These are phyloP conservation scores for Melanogrammus aeglefinus DNA, from an alignment of 2,797 vertebrate genomes.

Conservation along the genomic window DNA sequence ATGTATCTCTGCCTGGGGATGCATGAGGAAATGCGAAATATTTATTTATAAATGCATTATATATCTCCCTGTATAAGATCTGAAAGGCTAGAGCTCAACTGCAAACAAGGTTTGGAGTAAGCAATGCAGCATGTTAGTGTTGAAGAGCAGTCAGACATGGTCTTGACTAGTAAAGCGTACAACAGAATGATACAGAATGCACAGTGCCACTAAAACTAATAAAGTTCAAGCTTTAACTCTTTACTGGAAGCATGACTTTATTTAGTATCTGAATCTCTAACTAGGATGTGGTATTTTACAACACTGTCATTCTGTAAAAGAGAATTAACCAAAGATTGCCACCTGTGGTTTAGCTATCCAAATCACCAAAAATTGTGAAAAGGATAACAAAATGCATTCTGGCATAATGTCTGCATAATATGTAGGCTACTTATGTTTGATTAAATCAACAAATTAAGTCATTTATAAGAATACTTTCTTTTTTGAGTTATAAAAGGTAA, in stretches of 20 bases:
- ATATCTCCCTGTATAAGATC: neutral
- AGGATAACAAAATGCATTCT: neutral
- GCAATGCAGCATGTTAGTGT: conserved; percentile 62
- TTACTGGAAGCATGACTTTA: neutral
- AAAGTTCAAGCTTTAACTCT: neutral
- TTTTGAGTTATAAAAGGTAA: neutral
- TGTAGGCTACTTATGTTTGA: neutral
- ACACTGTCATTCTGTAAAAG: too few species aligned
- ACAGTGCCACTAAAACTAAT: neutral
- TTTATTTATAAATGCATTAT: neutral
- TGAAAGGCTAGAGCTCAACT: conserved; percentile 50
- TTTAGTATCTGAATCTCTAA: neutral
- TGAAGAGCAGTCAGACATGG: neutral
- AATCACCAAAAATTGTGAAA: neutral
- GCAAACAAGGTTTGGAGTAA: conserved; percentile 67
- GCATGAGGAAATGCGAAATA: neutral
- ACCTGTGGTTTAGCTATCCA: neutral
- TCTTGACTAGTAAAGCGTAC: neutral
- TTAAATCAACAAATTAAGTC: neutral
- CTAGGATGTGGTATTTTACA: neutral
- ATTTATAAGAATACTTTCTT: neutral
- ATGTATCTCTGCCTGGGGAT: neutral
- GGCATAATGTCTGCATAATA: neutral
- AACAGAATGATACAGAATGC: neutral
- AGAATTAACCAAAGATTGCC: neutral